phyloP scores from a whole-genome alignment of 2,113 vertebrate genomes.

The Bubalus kerabau region DNA sequence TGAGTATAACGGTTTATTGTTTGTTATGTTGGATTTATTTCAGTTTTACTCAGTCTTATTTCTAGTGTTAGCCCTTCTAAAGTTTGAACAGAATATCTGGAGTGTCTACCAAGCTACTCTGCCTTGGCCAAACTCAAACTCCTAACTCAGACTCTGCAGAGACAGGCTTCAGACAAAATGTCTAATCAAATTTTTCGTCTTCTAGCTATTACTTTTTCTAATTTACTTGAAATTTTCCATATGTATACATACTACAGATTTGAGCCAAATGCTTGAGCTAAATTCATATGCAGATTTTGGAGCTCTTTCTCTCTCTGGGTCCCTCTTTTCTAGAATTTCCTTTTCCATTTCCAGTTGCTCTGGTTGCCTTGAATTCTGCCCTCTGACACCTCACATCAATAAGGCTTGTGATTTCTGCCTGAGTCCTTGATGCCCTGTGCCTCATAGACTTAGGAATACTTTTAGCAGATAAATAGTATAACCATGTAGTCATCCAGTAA shows the following conservation, averaged over 20 bases:
- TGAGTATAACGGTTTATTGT: neutral
- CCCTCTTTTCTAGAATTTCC: neutral
- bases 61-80: neutral
- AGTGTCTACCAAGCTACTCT: neutral
- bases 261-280: neutral
- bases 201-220: neutral
- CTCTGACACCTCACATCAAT: neutral
- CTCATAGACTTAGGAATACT: neutral
- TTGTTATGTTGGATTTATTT: neutral
- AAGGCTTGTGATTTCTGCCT: neutral
- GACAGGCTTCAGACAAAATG: neutral
- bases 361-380: neutral
- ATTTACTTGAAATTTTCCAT: neutral
- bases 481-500: neutral
- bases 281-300: neutral
- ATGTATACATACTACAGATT: neutral
- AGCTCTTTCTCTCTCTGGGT: neutral
- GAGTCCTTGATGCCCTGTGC: neutral
- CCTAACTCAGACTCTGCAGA: neutral
- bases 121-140: neutral
- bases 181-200: neutral
- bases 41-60: neutral
- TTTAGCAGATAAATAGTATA: neutral
- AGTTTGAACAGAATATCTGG: neutral
- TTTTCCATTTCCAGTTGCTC: neutral